Evolutionary conservation across 2,797 vertebrate species (phyloP).

Genomic region (Chiloscyllium punctatum): DNA sequence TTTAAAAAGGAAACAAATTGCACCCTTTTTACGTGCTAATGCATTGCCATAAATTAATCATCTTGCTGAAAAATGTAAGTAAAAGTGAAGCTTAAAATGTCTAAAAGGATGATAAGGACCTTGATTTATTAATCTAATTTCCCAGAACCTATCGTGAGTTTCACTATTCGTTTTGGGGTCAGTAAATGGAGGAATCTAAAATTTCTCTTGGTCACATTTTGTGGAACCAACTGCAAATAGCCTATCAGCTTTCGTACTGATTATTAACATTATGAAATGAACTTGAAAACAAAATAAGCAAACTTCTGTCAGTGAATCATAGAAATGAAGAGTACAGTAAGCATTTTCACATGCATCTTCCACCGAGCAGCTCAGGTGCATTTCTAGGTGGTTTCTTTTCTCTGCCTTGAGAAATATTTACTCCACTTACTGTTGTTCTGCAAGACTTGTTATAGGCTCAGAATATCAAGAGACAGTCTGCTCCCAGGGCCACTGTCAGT

Average conservation of each 20-base stretch:
- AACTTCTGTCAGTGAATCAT: not conserved
- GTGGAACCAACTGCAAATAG: not conserved
- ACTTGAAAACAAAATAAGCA: not conserved
- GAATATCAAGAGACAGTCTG: not conserved
- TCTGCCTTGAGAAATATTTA: not conserved
- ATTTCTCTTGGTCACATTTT: not conserved
- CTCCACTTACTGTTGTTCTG: not conserved
- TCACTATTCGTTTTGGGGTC: not conserved
- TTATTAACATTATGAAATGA: not conserved
- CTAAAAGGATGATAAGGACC: not conserved
- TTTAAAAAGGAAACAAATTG: not conserved
- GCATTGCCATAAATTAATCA: not conserved
- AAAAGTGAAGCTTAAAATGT: not conserved
- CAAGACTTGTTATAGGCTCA: not conserved
- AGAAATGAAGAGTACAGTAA: not conserved
- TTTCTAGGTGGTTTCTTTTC: not conserved
- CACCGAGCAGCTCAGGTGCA: not conserved
- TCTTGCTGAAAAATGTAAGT: not conserved
- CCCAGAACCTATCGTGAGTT: not conserved
- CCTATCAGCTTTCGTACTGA: not conserved
- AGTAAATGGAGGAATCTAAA: not conserved
- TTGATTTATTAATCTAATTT: not conserved
- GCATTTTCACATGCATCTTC: not conserved
- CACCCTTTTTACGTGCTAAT: not conserved
- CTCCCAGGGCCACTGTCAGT: not conserved